phyloP scores from a whole-genome alignment of 2,113 vertebrate genomes.

The Dinomys branickii region DNA sequence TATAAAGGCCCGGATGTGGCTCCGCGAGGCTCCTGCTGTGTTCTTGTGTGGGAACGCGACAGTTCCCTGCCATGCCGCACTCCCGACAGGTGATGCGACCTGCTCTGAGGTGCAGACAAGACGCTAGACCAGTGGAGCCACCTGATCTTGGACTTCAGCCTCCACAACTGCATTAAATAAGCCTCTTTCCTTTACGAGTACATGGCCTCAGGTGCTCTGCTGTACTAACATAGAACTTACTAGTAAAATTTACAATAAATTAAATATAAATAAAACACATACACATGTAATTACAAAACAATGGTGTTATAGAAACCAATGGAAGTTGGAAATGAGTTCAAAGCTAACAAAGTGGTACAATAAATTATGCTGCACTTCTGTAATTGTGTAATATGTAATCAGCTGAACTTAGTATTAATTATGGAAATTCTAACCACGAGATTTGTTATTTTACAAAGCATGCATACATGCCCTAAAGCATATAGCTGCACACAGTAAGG shows the following conservation, averaged over 20 bases:
- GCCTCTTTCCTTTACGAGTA: not conserved
- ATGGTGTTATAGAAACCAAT: not conserved
- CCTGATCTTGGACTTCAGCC: not conserved
- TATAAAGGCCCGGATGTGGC: not conserved
- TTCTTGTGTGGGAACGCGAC: not conserved
- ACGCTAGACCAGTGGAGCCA: not conserved
- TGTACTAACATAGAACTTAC: not conserved
- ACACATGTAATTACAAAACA: not conserved
- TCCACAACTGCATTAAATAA: not conserved
- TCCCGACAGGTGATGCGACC: accelerated
- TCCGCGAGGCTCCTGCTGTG: not conserved
- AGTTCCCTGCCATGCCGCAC: not conserved
- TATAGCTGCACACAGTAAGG: not conserved
- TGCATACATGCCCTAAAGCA: not conserved
- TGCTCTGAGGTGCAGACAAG: not conserved
- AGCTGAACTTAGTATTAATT: not conserved
- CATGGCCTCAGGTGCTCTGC: not conserved
- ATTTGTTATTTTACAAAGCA: not conserved
- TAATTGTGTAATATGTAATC: not conserved
- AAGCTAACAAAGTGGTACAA: not conserved
- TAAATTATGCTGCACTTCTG: not conserved
- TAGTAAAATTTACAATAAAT: not conserved
- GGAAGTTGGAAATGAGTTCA: not conserved
- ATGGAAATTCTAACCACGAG: not conserved
- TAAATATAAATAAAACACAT: not conserved